A percentile compares a stretch with the other conserved stretches of the same genome.
Evolutionary conservation across 2,888 invertebrate genomes (phyloP).

Genomic region (Catocala sponsa): DNA sequence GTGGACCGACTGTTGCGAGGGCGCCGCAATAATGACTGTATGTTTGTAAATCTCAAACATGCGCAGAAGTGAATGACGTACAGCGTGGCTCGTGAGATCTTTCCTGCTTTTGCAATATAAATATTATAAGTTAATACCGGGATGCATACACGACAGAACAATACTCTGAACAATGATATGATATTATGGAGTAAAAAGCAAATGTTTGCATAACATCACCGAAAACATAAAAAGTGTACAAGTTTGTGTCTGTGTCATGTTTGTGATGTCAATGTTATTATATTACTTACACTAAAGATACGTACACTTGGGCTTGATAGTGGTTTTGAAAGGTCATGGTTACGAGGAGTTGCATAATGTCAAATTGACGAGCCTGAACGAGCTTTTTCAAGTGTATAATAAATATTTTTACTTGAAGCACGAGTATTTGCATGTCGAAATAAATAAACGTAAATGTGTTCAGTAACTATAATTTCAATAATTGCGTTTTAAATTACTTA

Average conservation of each 20-base stretch:
- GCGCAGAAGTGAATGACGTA: slow-evolving; percentile 44
- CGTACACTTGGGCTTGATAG: slow-evolving; percentile 21
- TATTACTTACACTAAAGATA: slow-evolving; percentile 25
- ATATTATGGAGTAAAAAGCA: slow-evolving; percentile 23
- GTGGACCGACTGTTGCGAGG: slow-evolving; percentile 30
- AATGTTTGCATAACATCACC: slow-evolving; percentile 23
- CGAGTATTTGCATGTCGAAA: slow-evolving; percentile 60
- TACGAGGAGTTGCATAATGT: slow-evolving; percentile 54
- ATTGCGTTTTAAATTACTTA: slow-evolving; percentile 35
- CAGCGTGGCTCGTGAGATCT: slow-evolving; percentile 42
- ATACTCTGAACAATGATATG: slow-evolving; percentile 24
- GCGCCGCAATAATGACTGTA: slow-evolving; percentile 41
- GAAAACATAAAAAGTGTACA: slow-evolving; percentile 31
- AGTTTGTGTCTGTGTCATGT: slow-evolving; percentile 13
- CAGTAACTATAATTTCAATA: slow-evolving; percentile 34
- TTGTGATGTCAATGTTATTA: slow-evolving; percentile 19
- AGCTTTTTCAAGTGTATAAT: slow-evolving; percentile 65
- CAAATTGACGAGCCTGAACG: slow-evolving; percentile 51
- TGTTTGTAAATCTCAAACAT: slow-evolving; percentile 58
- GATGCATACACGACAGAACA: slow-evolving; percentile 7
- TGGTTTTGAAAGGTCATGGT: slow-evolving; percentile 59
- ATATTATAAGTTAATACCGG: slow-evolving; percentile 21
- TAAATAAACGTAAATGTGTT: slow-evolving; percentile 40
- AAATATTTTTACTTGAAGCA: slow-evolving; percentile 69
- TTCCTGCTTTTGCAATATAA: slow-evolving; percentile 37